Evolutionary conservation across 2,113 vertebrate genomes (phyloP).

Genomic region (Pluvialis apricaria): DNA sequence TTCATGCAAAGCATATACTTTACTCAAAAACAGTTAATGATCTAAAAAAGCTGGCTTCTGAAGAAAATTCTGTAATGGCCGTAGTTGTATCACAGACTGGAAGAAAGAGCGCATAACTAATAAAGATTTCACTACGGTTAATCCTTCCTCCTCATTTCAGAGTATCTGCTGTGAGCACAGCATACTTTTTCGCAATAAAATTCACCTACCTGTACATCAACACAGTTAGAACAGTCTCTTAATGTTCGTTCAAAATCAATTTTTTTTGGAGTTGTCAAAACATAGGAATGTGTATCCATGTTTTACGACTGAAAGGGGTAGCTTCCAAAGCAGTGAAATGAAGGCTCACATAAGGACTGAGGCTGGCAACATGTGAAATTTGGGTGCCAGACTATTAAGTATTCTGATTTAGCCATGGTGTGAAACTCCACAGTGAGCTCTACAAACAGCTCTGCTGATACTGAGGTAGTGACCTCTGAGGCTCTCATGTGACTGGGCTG

Average conservation of each 20-base stretch:
- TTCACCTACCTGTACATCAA: not conserved
- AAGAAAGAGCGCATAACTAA: not conserved
- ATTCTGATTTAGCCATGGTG: constrained; percentile 1
- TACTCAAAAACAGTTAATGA: not conserved
- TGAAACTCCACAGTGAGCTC: constrained; percentile 16
- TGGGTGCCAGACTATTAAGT: constrained; percentile 35
- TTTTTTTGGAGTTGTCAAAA: not conserved
- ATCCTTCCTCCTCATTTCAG: not conserved
- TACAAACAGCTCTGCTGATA: constrained; percentile 21
- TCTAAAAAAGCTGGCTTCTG: not conserved
- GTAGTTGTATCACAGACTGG: not conserved
- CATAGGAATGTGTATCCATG: not conserved
- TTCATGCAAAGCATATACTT: not conserved
- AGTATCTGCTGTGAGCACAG: not conserved
- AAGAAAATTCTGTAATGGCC: not conserved
- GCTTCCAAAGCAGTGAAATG: not conserved
- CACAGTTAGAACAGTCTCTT: not conserved
- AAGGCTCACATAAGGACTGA: not conserved
- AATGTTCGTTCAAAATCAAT: not conserved
- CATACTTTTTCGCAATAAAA: not conserved
- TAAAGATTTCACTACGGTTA: not conserved
- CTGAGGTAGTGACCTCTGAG: constrained; percentile 36
- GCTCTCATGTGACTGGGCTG: constrained; percentile 51
- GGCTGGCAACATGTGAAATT: not conserved
- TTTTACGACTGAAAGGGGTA: not conserved